These are phyloP conservation scores for Caenorhabditis auriculariae DNA, from an alignment of 2,888 invertebrate species.

Conservation along the genomic window DNA sequence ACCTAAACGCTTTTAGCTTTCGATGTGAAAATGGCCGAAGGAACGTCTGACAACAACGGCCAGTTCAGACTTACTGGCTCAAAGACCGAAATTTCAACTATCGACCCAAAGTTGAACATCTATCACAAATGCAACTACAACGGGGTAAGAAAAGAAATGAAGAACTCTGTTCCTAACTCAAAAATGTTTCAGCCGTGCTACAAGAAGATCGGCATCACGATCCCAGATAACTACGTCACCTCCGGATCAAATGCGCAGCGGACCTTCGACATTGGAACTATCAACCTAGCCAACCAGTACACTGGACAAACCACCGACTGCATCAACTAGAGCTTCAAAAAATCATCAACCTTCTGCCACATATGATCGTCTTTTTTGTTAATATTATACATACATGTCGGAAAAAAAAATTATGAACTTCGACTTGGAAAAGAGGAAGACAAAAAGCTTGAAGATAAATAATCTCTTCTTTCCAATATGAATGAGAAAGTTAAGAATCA, in stretches of 20 bases:
- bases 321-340: conserved; percentile 33
- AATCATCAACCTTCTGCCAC: too few species aligned
- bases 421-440: too few species aligned
- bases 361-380: too few species aligned
- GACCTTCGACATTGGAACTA: conserved; percentile 42
- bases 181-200: conserved; percentile 31
- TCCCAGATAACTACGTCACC: conserved; percentile 41
- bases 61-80: conserved; percentile 36
- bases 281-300: conserved; percentile 46
- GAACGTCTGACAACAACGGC: conserved; percentile 29
- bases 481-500: too few species aligned
- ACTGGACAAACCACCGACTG: conserved; percentile 47
- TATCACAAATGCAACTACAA: conserved; percentile 50
- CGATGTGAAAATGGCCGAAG: conserved; percentile 31
- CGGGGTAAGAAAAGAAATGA: conserved; percentile 8
- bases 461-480: too few species aligned
- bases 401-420: too few species aligned
- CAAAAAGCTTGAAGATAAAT: too few species aligned
- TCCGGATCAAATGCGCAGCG: conserved; percentile 33
- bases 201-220: conserved; percentile 46
- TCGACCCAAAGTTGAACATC: conserved; percentile 43
- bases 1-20: conserved; percentile 27
- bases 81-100: conserved; percentile 40
- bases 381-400: too few species aligned
- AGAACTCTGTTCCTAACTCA: background rate